A percentile compares a stretch with the other conserved stretches of the same genome.
phyloP scores from a whole-genome alignment of 2,797 vertebrate species.

The Cichlasoma orientale region DNA sequence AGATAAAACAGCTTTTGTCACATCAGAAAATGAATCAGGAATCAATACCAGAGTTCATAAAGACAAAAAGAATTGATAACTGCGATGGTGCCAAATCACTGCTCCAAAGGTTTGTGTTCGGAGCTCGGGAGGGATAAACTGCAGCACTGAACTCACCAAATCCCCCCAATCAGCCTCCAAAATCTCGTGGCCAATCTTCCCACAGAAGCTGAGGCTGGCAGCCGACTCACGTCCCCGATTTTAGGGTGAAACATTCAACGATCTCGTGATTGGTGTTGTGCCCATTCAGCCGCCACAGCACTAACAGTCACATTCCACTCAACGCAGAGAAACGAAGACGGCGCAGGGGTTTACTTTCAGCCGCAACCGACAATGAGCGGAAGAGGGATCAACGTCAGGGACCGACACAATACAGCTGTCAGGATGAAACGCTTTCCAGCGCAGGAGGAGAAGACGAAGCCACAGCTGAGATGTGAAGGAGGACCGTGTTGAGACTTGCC shows the following conservation, averaged over 20 bases:
- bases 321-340: background rate
- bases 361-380: background rate
- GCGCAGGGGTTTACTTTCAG: background rate
- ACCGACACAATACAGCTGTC: conserved; percentile 3
- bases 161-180: background rate
- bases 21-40: background rate
- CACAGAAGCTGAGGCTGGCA: background rate
- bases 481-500: conserved; percentile 2
- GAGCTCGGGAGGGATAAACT: background rate
- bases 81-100: background rate
- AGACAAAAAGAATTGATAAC: background rate
- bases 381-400: background rate
- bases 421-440: conserved; percentile 12
- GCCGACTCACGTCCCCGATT: background rate
- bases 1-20: background rate
- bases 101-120: background rate
- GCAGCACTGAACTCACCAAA: background rate
- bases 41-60: background rate
- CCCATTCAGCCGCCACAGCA: background rate
- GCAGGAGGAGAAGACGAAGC: background rate
- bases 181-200: background rate
- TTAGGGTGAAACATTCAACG: background rate
- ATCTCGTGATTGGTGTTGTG: background rate
- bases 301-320: background rate
- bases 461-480: conserved; percentile 24